A percentile compares a stretch with the other conserved stretches of the same genome.
Conservation (phyloP, 2,797 vertebrate genomes). For the Chelonia mydas region DNA sequence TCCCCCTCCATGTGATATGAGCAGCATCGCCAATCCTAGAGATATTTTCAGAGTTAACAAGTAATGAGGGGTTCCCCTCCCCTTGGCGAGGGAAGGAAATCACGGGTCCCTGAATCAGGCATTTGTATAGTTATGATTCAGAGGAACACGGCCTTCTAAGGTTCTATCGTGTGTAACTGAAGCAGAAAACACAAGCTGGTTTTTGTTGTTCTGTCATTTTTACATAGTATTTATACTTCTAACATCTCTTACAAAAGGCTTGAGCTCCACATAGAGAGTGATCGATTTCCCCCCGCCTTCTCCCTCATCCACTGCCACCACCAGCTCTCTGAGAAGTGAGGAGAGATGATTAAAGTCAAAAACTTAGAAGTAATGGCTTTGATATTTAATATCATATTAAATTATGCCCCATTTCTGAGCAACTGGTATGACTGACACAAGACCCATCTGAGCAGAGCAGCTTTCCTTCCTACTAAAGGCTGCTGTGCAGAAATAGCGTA, state of each 20-base stretch:
- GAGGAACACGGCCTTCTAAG: neutral
- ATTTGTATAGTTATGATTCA: neutral
- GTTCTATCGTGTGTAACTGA: neutral
- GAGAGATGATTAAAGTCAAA: neutral
- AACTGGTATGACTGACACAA: neutral
- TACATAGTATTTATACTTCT: neutral
- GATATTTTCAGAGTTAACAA: neutral
- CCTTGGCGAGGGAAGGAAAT: neutral
- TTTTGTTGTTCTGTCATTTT: neutral
- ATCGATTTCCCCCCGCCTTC: neutral
- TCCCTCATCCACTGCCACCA: neutral
- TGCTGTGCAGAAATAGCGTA: no score
- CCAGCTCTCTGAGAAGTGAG: neutral
- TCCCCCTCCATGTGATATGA: fast-evolving
- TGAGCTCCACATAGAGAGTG: neutral
- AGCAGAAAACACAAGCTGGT: neutral
- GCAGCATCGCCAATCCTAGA: fast-evolving
- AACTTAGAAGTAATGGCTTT: neutral
- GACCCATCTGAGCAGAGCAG: neutral
- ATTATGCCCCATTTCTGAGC: neutral
- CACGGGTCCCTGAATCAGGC: neutral
- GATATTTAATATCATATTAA: neutral
- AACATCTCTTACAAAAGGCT: neutral
- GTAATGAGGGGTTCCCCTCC: neutral
- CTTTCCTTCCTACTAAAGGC: neutral